Evolutionary conservation across 2,797 vertebrate species (phyloP), one percentile per base, ranked within the genome.

Genomic region (Corythornis leucogaster): DNA sequence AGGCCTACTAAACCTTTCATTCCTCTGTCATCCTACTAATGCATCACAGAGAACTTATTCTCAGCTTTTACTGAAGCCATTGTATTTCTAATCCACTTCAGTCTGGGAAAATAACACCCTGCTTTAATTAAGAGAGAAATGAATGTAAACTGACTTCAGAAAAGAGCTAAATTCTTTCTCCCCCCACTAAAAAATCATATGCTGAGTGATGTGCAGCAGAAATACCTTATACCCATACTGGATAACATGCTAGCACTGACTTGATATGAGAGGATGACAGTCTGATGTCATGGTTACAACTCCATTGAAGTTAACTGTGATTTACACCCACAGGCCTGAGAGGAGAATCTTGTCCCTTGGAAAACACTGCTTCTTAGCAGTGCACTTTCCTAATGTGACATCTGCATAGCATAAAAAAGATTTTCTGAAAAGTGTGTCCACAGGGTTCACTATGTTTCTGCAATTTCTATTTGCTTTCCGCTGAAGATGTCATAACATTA

Each of bases 41-140:
- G 64, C 55, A 83, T 89, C 63, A 78, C 84, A 93, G 83, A 92
- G 76, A 89, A 92, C 66, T 93, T 87, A 92, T 84, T 93, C 93
- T 94, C 90, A 90, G 90, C 87, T 95, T 92, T 96, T 95, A 96
- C 87, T 94, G 55, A 94, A 96, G 79, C 71, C 93, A 86, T 87
- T 93, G 92, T 89, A 88, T 73, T 85, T 67, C 68, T 95, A 96
- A 95, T 89, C 85, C 80, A 69, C 87, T 96, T 93, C 73, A 80
- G 84, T 55, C 85, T 85, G 87, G 87, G 78, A 94, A 94, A 96
- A 91, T 91, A 89, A 89, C 80, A 90, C 75, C 54, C 69, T 91
- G 77, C 79, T 95, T 95, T 94, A 96, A 95, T 94, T 95, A 92
- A 91, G 86, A 86, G 59, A 87, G 57, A 33, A 80, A 76, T 1